Conservation (phyloP, 2,888 invertebrate genomes). For the Xylophagus ater region DNA sequence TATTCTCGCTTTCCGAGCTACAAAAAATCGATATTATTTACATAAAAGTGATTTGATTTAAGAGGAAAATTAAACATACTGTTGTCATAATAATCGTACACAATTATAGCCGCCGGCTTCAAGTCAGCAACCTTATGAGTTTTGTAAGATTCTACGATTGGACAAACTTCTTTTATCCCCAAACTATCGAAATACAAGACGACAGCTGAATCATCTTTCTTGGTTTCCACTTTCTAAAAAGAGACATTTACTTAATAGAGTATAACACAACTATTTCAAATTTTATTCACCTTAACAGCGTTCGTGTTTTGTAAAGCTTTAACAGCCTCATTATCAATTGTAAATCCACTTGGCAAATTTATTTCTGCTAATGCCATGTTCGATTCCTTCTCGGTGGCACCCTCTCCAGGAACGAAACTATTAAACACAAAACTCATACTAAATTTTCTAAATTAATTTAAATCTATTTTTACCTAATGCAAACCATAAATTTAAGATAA, state of each 20-base stretch:
- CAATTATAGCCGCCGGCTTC: conserved; percentile 71
- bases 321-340: no score
- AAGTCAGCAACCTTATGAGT: conserved; percentile 77
- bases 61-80: conserved; percentile 54
- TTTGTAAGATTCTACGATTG: conserved; percentile 72
- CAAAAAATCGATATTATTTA: conserved; percentile 14
- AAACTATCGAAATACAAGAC: conserved; percentile 64
- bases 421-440: no score
- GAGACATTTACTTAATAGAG: no score
- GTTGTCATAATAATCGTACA: conserved; percentile 87
- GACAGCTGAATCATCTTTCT: conserved; percentile 50
- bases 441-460: no score
- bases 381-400: conserved; percentile 51
- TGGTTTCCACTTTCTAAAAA: conserved; percentile 48
- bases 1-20: conserved; percentile 62
- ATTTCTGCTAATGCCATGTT: conserved; percentile 90
- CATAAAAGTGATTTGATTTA: no score
- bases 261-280: no score
- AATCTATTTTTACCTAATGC: no score
- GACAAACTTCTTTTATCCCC: conserved; percentile 54
- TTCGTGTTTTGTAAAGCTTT: no score
- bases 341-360: conserved; percentile 81
- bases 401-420: conserved; percentile 51
- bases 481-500: no score
- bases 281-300: no score